Evolutionary conservation across 2,797 vertebrate species (phyloP), one percentile per base, ranked within the genome.

Genomic region (Smutsia gigantea): DNA sequence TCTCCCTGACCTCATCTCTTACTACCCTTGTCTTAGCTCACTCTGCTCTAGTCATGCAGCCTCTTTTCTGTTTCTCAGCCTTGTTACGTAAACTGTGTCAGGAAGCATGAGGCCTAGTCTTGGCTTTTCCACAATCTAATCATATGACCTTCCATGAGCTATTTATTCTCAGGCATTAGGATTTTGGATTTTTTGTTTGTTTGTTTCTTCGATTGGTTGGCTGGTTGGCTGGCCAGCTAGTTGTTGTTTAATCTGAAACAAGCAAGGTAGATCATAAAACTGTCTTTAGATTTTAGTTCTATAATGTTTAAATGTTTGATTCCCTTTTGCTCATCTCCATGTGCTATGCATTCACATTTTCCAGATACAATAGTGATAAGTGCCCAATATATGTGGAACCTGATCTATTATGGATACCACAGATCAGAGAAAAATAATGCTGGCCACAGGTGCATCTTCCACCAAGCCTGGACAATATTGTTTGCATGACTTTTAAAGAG

Each of bases 351-450:
- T 49, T 75, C 18, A 27, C 77, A 74, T 74, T 96, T 93, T 91
- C 49, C 27, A 57, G 37, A 89, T 72, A 83, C 31, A 87, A 95
- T 12, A 64, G 29, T 92, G 78, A 64, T 71, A 81, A 91, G 8
- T 51, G 0, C 1, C 71, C 37, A 84, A 78, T 34, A 15, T 72
- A 87, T 27, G 29, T 75, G 61, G 61, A 95, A 77, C 7, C 91
- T 87, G 34, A 74, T 68, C 39, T 85, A 69, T 84, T 66, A 94
- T 15, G 29, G n/a, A 69, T 66, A 29, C 9, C 34, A 95, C 59
- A 96, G 75, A 75, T 64, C 23, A 87, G 59, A 88, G 34, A 83
- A 95, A 81, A 94, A 85, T 49, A 94, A 91, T 34, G 5, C n/a
- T 69, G 29, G 53, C 57, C 66, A 18, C 19, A n/a, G 66, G 5